A percentile compares a stretch with the other conserved stretches of the same genome.
Conservation (phyloP, 2,113 vertebrate species). For the Grus americana region DNA sequence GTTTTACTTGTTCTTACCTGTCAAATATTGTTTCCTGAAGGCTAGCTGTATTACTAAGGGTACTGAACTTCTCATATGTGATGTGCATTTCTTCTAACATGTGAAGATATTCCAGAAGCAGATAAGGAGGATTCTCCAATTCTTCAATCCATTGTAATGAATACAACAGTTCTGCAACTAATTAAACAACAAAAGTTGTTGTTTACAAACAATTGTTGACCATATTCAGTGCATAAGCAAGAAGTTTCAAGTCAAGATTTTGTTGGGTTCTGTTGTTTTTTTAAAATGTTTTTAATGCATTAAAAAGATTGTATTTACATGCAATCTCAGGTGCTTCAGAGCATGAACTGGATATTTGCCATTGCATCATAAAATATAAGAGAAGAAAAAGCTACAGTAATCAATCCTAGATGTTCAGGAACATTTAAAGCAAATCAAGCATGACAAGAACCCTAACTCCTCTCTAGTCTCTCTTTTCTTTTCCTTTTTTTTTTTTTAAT, state of each 20-base stretch:
- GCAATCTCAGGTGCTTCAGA: not conserved
- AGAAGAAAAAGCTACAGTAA: not conserved
- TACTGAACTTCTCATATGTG: conserved; percentile 69
- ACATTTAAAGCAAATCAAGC: not conserved
- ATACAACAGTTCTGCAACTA: conserved; percentile 90
- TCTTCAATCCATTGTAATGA: conserved; percentile 94
- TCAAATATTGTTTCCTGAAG: conserved; percentile 82
- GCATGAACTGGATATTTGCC: not conserved
- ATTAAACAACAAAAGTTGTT: not conserved
- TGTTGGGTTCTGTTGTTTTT: not conserved
- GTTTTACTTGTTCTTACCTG: conserved; percentile 65
- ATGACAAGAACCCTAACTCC: not conserved
- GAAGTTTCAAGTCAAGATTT: not conserved
- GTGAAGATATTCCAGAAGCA: conserved; percentile 77
- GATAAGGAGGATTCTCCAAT: conserved; percentile 73
- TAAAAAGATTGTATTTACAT: not conserved
- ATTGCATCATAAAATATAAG: not conserved
- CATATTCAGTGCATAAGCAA: not conserved
- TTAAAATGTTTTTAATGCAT: not conserved
- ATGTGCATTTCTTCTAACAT: conserved; percentile 82
- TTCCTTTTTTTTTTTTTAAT: not conserved
- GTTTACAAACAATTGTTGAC: not conserved
- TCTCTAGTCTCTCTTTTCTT: not conserved
- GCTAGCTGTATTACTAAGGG: conserved; percentile 43
- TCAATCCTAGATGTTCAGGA: not conserved